Conservation (phyloP, 2,888 invertebrate species). For the Eupelmus urozonus region DNA sequence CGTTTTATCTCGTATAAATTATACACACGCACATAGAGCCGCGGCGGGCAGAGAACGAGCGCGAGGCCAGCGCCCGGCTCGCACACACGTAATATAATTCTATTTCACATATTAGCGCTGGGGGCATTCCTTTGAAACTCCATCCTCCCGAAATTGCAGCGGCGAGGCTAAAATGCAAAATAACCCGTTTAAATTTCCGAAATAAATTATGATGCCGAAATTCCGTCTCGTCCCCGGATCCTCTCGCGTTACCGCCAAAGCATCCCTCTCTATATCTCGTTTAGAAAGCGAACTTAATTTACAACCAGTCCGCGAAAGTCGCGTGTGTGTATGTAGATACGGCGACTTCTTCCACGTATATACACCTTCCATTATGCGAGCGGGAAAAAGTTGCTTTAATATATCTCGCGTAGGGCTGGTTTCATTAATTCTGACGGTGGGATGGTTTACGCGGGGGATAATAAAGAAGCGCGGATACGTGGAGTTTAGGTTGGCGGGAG, state of each 20-base stretch:
- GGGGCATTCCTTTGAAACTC: constrained; percentile 55
- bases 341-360: not conserved
- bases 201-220: constrained; percentile 55
- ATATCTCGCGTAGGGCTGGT: not conserved
- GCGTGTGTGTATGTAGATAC: constrained; percentile 14
- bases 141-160: constrained; percentile 53
- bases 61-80: not conserved
- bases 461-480: constrained; percentile 7
- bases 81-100: constrained; percentile 54
- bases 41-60: not conserved
- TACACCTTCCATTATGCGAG: constrained; percentile 19
- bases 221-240: not conserved
- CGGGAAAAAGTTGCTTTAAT: constrained; percentile 17
- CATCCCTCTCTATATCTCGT: constrained; percentile 46
- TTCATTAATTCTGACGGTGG: constrained; percentile 29
- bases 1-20: constrained; percentile 53
- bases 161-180: constrained; percentile 50
- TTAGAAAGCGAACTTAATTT: constrained; percentile 59
- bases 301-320: constrained; percentile 49
- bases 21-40: constrained; percentile 9
- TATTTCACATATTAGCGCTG: constrained; percentile 54
- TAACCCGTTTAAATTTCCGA: constrained; percentile 59
- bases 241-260: constrained; percentile 42
- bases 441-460: not conserved
- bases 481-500: too few relatives aligned